Percentiles rank a stretch among this genome's conserved stretches.
Conservation (phyloP, 2,888 invertebrate species). For the Hyles lineata region DNA sequence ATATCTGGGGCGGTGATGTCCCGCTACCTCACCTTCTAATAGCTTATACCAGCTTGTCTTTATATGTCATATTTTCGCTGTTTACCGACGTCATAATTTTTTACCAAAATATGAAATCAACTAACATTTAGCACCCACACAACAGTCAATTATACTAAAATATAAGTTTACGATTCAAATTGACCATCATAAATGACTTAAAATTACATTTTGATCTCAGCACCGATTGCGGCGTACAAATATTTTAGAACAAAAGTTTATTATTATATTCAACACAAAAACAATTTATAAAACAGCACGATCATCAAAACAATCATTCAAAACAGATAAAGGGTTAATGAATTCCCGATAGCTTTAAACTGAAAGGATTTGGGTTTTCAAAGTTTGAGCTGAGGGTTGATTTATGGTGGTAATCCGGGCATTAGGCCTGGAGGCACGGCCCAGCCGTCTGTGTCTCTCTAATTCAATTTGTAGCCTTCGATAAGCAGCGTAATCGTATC, state of each 20-base stretch:
- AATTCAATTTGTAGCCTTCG: conserved; percentile 39
- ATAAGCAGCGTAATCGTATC: conserved; percentile 47
- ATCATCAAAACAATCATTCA: conserved; percentile 29
- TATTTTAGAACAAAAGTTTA: neutral
- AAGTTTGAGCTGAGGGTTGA: conserved; percentile 55
- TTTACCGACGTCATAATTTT: no score
- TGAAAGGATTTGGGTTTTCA: conserved; percentile 44
- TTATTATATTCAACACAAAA: neutral
- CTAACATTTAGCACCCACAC: neutral
- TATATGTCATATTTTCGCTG: no score
- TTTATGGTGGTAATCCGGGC: conserved; percentile 60
- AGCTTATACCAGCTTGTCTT: neutral
- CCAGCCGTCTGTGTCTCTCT: conserved; percentile 32
- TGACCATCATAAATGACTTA: no score
- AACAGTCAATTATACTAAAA: neutral
- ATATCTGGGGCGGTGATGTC: neutral
- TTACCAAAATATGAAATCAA: neutral
- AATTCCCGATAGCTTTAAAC: conserved; percentile 44
- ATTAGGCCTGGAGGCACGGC: conserved; percentile 51
- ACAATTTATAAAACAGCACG: conserved; percentile 8
- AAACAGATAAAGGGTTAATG: conserved; percentile 31
- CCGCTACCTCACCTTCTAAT: neutral
- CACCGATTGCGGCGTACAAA: neutral
- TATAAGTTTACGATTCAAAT: neutral
- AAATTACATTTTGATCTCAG: no score